Conservation (phyloP, 2,888 invertebrate species). For the Hydriomena furcata region DNA sequence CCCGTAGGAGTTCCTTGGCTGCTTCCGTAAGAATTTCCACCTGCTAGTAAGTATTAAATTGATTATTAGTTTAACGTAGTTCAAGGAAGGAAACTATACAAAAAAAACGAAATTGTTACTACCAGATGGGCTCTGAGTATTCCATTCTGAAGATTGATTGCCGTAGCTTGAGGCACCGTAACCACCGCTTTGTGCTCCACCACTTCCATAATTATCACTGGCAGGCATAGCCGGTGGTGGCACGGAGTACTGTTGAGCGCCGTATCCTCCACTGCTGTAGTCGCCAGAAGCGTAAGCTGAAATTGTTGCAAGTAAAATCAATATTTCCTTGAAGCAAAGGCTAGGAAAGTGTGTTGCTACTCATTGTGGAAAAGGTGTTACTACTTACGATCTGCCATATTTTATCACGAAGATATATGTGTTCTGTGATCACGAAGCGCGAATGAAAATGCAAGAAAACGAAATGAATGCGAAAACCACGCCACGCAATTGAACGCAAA, state of each 20-base stretch:
- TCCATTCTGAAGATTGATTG: conserved; percentile 66
- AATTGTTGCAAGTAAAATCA: conserved; percentile 20
- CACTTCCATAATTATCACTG: conserved; percentile 66
- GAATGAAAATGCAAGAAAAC: not conserved
- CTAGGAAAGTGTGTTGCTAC: not conserved
- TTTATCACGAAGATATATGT: too few species aligned
- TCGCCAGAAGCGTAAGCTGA: conserved; percentile 67
- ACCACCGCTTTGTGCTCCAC: conserved; percentile 57
- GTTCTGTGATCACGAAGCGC: too few species aligned
- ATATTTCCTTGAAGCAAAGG: not conserved
- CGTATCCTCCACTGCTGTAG: conserved; percentile 69
- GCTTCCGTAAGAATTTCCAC: conserved; percentile 59
- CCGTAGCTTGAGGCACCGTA: conserved; percentile 56
- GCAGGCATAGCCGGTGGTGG: conserved; percentile 71
- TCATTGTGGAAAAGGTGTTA: not conserved
- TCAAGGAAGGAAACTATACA: not conserved
- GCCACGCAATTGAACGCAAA: conserved; percentile 38
- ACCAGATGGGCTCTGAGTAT: conserved; percentile 60
- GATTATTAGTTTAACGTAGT: not conserved
- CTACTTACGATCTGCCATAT: conserved; percentile 57
- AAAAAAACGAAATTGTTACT: conserved; percentile 20
- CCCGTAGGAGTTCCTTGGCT: conserved; percentile 48
- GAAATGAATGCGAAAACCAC: conserved; percentile 25
- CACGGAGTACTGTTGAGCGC: conserved; percentile 75
- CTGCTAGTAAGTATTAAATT: conserved; percentile 38